These are phyloP conservation scores for Hypotaenidia philippensis DNA, from an alignment of 2,797 vertebrate genomes.

Conservation along the genomic window DNA sequence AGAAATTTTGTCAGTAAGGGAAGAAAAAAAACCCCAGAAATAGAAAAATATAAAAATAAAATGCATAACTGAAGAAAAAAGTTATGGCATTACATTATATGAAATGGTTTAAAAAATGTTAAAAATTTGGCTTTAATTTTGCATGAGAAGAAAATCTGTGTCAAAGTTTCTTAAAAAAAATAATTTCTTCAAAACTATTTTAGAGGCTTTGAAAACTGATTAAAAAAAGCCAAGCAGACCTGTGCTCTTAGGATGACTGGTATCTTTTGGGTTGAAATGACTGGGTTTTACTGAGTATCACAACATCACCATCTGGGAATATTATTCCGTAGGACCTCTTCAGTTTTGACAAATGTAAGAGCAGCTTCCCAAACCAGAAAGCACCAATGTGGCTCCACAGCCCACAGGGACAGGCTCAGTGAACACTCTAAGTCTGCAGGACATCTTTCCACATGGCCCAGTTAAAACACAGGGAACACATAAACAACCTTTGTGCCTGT, in stretches of 20 bases:
- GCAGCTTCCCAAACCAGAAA: not conserved
- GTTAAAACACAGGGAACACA: not conserved
- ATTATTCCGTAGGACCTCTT: not conserved
- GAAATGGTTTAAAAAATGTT: not conserved
- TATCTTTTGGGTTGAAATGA: not conserved
- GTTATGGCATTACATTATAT: not conserved
- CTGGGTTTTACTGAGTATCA: not conserved
- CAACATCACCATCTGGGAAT: not conserved
- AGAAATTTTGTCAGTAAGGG: not conserved
- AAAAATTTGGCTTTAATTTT: not conserved
- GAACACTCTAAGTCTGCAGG: not conserved
- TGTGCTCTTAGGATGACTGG: not conserved
- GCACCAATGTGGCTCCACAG: not conserved
- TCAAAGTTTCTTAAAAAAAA: not conserved
- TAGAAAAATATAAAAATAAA: not conserved
- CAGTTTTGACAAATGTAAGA: not conserved
- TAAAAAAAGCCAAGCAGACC: not conserved
- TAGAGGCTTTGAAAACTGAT: not conserved
- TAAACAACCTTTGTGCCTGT: not conserved
- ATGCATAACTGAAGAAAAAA: not conserved
- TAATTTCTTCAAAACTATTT: not conserved
- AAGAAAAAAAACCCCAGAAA: not conserved
- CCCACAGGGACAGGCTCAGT: not conserved
- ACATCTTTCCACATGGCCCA: not conserved
- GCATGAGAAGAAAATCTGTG: not conserved